Evolutionary conservation across 2,888 invertebrate genomes (phyloP), one percentile per base, ranked within the genome.

Genomic region (Ecliptopera silaceata): DNA sequence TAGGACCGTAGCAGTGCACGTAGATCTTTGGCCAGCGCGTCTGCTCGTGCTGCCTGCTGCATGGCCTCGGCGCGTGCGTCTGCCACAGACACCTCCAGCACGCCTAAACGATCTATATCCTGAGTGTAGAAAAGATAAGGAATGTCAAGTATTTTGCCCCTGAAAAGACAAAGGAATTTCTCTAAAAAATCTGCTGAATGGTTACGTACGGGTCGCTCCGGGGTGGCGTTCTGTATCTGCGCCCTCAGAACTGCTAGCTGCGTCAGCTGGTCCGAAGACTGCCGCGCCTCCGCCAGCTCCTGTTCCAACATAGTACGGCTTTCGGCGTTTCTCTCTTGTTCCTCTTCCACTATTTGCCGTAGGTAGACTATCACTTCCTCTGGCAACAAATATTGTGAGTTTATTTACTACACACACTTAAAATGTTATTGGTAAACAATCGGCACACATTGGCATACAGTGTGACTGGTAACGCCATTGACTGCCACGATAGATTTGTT

Each of bases 31-130:
- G 81, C 64, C 4, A 89, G 69, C 3, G 80, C 61, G 63, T 88
- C 90, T 64, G 84, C 77, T 44, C 78, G 77, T 0, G 73, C 58
- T 0, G 80, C 71, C 4, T 82, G 84, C 18, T 89, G 87, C 0
- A 84, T 65, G 0, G 82, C 65, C 32, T 90, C 90, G 0, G 87
- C 92, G 13, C 92, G 82, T 0, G 87, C 85, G 68, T 92, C 91
- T 2, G 92, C 92, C 12, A 92, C 85, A 1, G 92, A 89, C 15
- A 93, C 83, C 65, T 92, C 92, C 3, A 93, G 65, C 8, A 93
- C 87, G 43, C 92, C 86, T 3, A 90, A 70, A 0, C 90, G 79
- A 48, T 90, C 88, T 65, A 88, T 56, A 0, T 77, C 73, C 90
- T 90, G 69, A 4, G 57, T n/a, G n/a, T n/a, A n/a, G n/a, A n/a